These are phyloP conservation scores for Amblyopsis rosae DNA, from an alignment of 2,113 vertebrate genomes.

Conservation along the genomic window DNA sequence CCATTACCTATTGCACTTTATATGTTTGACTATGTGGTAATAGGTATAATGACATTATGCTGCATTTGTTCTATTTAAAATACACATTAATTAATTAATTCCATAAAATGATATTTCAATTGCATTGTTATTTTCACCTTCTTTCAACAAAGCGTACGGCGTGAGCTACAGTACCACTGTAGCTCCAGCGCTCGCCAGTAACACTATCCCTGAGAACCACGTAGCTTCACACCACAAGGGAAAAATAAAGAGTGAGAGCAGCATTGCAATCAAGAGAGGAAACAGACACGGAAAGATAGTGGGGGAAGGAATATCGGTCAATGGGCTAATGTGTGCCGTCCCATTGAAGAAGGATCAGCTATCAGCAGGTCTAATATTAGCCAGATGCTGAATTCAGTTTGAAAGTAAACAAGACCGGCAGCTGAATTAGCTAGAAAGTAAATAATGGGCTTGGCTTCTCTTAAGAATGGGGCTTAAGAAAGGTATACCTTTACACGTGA, in stretches of 20 bases:
- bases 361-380: conserved; percentile 1
- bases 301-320: conserved; percentile 49
- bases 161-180: too few species aligned
- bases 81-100: too few species aligned
- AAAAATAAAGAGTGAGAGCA: not conserved
- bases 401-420: too few species aligned
- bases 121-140: not conserved
- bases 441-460: not conserved
- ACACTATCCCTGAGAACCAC: conserved; percentile 31
- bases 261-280: not conserved
- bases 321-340: conserved; percentile 19
- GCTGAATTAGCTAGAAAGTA: too few species aligned
- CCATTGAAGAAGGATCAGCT: conserved; percentile 2
- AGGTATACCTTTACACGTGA: conserved; percentile 16
- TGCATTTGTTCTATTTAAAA: too few species aligned
- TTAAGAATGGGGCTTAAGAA: conserved; percentile 26
- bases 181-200: conserved; percentile 23
- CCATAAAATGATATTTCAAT: too few species aligned
- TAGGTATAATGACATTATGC: too few species aligned
- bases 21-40: too few species aligned
- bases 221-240: conserved; percentile 7
- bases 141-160: not conserved
- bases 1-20: too few species aligned
- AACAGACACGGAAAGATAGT: not conserved
- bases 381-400: conserved; percentile 20